Base-by-base conservation (phyloP, 2,797 vertebrate species). In the Falco columbarius region DNA sequence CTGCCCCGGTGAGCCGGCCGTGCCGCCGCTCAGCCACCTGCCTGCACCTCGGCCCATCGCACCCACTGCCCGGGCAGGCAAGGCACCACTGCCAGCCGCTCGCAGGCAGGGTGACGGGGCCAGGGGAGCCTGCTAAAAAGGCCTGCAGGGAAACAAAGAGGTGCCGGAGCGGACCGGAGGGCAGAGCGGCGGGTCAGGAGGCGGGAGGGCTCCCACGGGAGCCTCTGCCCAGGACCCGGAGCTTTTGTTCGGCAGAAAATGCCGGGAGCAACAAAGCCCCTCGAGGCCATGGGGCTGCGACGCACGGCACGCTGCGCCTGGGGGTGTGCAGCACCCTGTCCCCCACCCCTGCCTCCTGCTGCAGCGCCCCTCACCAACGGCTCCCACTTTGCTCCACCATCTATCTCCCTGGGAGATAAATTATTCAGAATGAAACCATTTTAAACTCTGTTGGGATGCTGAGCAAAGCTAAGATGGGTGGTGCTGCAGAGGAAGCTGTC, bases 391-490 rank as follows among this genome's bases (percentile, higher is more conserved):
- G 55, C 89, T 38, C 44, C 55, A 7, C 62, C 14, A 8, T 21
- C 34, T 63, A 40, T 59, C 81, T 83, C 94, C 65, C 79, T 47
- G 75, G 80, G 86, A 94, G 58, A 89, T 95, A 83, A 95, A 96
- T 96, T 95, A 96, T 96, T 96, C 94, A 96, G 91, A 59, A 92
- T 81, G 85, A 92, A 95, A 96, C 95, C 85, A 91, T 94, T 92
- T 95, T 93, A 68, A 93, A 95, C 87, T 83, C 82, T 71, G 72
- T 13, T 66, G 89, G 93, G 94, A 95, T 92, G 95, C 89, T 81
- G 93, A 95, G 94, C 91, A 46, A 63, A 90, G 81, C 94, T 91
- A 86, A 94, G 91, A 97, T 95, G 95, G 94, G 95, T 93, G 95
- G 93, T 97, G 93, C 93, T 56, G 86, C 88, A 84, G 86, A 90